These are phyloP conservation scores for Phataginus tricuspis DNA, from an alignment of 2,797 vertebrate genomes.

Conservation along the genomic window DNA sequence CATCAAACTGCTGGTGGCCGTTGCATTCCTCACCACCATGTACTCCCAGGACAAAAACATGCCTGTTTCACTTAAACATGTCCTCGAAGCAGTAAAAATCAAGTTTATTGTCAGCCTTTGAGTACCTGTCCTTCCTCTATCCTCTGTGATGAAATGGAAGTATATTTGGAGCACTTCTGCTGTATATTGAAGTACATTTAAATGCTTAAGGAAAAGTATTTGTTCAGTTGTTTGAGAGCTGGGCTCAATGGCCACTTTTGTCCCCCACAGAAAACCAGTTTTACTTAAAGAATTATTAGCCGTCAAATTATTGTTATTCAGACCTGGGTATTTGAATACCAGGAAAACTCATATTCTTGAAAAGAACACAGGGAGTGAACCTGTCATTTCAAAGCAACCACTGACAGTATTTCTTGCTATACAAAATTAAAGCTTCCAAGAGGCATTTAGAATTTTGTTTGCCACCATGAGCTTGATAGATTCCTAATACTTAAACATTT, in stretches of 20 bases:
- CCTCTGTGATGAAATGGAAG: neutral
- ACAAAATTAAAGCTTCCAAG: neutral
- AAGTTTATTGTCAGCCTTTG: neutral
- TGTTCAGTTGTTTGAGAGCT: neutral
- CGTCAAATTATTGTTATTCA: neutral
- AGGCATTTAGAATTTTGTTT: neutral
- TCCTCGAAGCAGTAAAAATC: neutral
- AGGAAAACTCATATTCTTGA: neutral
- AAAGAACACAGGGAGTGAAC: neutral
- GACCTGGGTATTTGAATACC: neutral
- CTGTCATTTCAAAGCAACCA: neutral
- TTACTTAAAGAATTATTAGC: neutral
- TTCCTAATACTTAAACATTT: neutral
- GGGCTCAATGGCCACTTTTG: neutral
- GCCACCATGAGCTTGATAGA: neutral
- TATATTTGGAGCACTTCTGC: neutral
- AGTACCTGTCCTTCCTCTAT: neutral
- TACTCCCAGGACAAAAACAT: neutral
- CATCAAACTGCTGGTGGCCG: fast-evolving
- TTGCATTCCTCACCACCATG: fast-evolving
- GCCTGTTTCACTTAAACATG: neutral
- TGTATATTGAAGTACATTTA: too few species aligned
- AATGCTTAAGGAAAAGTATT: neutral
- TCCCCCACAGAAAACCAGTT: neutral
- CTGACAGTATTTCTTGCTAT: neutral